Conservation (phyloP, 2,888 invertebrate species). For the Theretra japonica region DNA sequence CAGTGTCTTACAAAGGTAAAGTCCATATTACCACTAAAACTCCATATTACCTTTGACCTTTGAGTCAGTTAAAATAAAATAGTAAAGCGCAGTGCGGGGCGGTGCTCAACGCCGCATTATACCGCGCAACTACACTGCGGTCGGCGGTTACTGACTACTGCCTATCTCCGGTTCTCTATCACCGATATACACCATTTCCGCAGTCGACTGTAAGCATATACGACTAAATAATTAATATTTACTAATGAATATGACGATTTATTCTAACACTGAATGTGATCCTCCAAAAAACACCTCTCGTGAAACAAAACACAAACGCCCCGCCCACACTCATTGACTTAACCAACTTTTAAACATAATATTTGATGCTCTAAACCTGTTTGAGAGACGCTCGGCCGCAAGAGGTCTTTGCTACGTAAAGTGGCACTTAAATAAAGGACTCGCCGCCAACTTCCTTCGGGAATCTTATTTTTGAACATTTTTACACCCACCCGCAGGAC, state of each 20-base stretch:
- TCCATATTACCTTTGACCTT: too few species aligned
- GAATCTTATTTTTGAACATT: constrained; percentile 43
- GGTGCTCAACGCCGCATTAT: not conserved
- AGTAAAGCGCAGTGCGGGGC: not conserved
- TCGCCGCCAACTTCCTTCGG: constrained; percentile 49
- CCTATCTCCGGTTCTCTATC: not conserved
- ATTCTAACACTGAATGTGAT: not conserved
- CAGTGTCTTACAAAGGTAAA: not conserved
- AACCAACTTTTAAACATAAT: constrained; percentile 43
- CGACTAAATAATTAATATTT: too few species aligned
- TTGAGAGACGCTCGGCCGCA: constrained; percentile 46
- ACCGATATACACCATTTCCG: not conserved
- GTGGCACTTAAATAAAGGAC: constrained; percentile 58
- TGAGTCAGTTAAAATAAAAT: too few species aligned
- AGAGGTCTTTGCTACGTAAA: constrained; percentile 47
- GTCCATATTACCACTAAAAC: too few species aligned
- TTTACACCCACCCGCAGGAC: constrained; percentile 22
- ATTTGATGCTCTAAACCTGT: constrained; percentile 47
- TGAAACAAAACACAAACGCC: not conserved
- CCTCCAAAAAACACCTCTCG: not conserved
- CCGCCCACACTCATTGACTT: not conserved
- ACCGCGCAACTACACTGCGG: not conserved
- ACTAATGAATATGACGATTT: too few species aligned
- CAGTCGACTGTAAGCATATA: too few species aligned
- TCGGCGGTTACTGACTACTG: not conserved